Base-by-base conservation (phyloP, 2,113 vertebrate genomes). In the Tyto alba region DNA sequence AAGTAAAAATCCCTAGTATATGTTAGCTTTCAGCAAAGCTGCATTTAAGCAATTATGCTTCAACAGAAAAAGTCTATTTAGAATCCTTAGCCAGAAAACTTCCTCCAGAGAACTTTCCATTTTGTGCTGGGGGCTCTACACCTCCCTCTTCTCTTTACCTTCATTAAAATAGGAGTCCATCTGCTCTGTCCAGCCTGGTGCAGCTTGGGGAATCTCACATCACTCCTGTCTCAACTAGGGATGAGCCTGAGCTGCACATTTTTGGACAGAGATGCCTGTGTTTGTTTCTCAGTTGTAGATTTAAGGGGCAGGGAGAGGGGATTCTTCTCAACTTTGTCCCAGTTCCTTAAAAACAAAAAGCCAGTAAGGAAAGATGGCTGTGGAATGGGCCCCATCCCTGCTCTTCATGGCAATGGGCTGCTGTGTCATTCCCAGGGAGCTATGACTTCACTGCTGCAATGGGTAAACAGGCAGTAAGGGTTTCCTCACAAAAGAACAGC, bases 251-350 rank as follows among this genome's bases (percentile, higher is more conserved):
- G 60, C 48, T 75, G 73, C 62, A 87, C 60, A 53, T 78, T 93
- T 93, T 96, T 96, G 86, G 95, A 96, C 2, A 4, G 66, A 78
- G 73, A 78, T 25, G 56, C 40, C 60, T 89, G n/a, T 73, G 41
- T 41, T 93, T 73, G 27, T 85, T 96, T 95, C 62, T 68, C 73
- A 75, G 21, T 43, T n/a, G 47, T 12, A 71, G 38, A 89, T 56
- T 77, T 91, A 68, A n/a, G 40, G 60, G 17, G 47, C n/a, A 25
- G 36, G 22, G 12, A 2, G 4, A 19, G 9, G 11, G 25, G 13
- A 76, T 27, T 52, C 19, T 45, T 85, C 87, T 94, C 85, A 94
- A 87, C 76, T 93, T 96, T 89, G 55, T 22, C 57, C 90, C 48
- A 90, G 40, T 90, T 94, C 32, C 57, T 91, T 73, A 32, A 56